Evolutionary conservation across 2,888 invertebrate genomes (phyloP), one percentile per base, ranked within the genome.

Genomic region (Hemicrepidius hirtus): DNA sequence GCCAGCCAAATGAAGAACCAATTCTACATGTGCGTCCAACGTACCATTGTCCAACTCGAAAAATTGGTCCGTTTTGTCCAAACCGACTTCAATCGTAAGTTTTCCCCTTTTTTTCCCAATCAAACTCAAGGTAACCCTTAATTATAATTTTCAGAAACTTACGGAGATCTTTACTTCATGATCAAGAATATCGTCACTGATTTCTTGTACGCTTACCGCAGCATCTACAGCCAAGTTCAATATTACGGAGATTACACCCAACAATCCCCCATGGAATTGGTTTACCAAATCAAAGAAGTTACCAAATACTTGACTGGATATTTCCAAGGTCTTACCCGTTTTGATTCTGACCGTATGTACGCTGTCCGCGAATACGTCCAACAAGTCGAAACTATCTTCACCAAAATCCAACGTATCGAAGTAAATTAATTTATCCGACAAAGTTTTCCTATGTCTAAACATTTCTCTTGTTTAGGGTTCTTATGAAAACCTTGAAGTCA

Each of bases 301-400:
- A 70, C 70, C 37, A 64, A 70, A 37, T 46, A 55, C 40, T 28
- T 70, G 21, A 18, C 32, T 9, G 18, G 35, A 12, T 70, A 57
- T 49, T 37, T 70, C 16, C 63, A 44, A 55, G 63, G 57, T 57
- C 41, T 65, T n/a, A 24, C 24, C 24, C 24, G 5, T 5, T 24
- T 24, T 24, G 24, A 24, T 24, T 2, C 24, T 5, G 3, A 24
- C 2, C 24, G 24, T 5, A 24, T 3, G 5, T 24, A 24, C 5
- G 24, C 24, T 24, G 24, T 24, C 24, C 24, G 24, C 24, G 24
- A 24, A 24, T 24, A 24, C 24, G 24, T 24, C 5, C 24, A 57
- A 0, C 28, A 28, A 7, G 7, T 70, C n/a, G 40, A 64, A 16
- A 20, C 12, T 9, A 35, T 65, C 24, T 3, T 24, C 3, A 24